Evolutionary conservation across 2,888 invertebrate species (phyloP), one percentile per base, ranked within the genome.

Genomic region (Opisthograptis luteolata): DNA sequence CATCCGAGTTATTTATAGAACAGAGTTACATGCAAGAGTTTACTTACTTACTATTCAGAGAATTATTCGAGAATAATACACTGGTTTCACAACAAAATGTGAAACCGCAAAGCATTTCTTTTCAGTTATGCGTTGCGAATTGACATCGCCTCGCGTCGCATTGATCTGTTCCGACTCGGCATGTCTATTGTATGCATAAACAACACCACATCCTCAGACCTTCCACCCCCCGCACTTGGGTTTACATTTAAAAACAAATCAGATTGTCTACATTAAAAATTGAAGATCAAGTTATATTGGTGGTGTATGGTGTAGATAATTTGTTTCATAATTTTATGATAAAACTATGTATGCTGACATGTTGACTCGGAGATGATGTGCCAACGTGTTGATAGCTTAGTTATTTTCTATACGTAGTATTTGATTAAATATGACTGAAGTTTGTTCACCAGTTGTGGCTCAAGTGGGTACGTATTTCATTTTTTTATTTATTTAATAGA

Each of bases 361-460:
- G 45, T 30, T 12, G 8, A 24, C 24, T 24, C 13, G n/a, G n/a
- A n/a, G n/a, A n/a, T n/a, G 36, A 2, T 12, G 42, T 48, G 36
- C 10, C 13, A 15, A 5, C 1, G 25, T 37, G 5, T 25, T 15
- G n/a, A 17, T 10, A 35, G 19, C 1, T 27, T 27, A 2, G 28
- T 12, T 22, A 27, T 44, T 37, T 28, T 48, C 36, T 34, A 22
- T n/a, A 8, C 6, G 2, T 22, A 8, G 2, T 19, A 5, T 43
- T 55, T 59, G 34, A n/a, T n/a, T n/a, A n/a, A 68, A 55, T 36
- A 76, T 76, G 75, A 76, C 74, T 71, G 74, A 72, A 37, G 41
- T 75, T 8, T 68, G 68, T 55, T 64, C 74, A 45, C 65, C 70
- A 0, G 60, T 64, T 4, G 58, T 74, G 12, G 69, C 58, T 2